Conservation (phyloP, 2,113 vertebrate genomes). For the Zosterops hypoxanthus region DNA sequence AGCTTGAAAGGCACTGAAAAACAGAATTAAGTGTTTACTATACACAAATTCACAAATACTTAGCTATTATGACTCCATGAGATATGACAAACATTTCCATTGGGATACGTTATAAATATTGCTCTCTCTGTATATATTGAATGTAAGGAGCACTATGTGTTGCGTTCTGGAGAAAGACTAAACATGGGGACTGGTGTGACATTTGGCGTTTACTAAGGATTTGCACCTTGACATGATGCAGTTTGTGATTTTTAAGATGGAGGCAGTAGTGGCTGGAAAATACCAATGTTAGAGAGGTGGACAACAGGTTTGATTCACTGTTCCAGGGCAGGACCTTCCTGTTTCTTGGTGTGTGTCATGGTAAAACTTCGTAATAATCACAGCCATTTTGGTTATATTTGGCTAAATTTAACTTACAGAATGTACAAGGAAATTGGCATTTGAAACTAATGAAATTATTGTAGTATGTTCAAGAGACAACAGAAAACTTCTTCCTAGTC, state of each 20-base stretch:
- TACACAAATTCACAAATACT: not conserved
- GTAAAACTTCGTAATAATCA: not conserved
- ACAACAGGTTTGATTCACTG: not conserved
- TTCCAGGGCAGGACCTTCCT: not conserved
- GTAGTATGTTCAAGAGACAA: not conserved
- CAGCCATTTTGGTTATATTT: not conserved
- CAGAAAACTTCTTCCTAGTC: not conserved
- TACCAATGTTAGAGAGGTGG: not conserved
- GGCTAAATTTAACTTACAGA: not conserved
- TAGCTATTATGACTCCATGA: not conserved
- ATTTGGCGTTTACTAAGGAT: not conserved
- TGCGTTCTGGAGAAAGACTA: not conserved
- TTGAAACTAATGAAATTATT: not conserved
- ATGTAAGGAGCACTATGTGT: fast-evolving
- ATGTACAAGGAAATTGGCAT: not conserved
- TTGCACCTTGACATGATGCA: fast-evolving
- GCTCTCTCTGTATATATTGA: not conserved
- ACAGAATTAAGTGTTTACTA: not conserved
- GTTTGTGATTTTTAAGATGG: not conserved
- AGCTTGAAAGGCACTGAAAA: conserved; percentile 93
- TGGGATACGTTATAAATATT: not conserved
- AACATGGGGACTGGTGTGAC: not conserved
- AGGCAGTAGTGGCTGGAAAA: not conserved
- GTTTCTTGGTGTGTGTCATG: not conserved
- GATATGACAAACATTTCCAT: not conserved